Conservation (phyloP, 2,888 invertebrate genomes). For the Eupelmus urozonus region DNA sequence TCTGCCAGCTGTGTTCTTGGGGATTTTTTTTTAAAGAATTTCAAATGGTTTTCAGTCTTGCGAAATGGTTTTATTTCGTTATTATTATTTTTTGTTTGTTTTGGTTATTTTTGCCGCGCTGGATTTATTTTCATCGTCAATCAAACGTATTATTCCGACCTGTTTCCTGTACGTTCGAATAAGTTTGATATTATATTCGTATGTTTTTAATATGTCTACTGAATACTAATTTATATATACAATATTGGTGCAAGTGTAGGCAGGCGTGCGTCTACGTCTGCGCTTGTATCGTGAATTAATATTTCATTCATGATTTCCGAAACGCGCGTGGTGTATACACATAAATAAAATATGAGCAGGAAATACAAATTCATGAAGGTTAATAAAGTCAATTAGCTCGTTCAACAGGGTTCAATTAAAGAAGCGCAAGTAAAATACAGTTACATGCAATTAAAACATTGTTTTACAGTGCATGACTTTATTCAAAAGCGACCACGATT, state of each 20-base stretch:
- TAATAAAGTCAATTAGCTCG: conserved; percentile 15
- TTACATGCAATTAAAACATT: background rate
- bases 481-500: too few relatives aligned
- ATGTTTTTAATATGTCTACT: background rate
- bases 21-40: too few relatives aligned
- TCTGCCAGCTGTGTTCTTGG: too few relatives aligned
- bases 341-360: background rate
- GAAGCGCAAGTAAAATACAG: background rate
- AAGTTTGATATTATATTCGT: background rate
- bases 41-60: too few relatives aligned
- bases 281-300: background rate
- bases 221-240: conserved; percentile 16
- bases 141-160: too few relatives aligned
- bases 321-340: background rate
- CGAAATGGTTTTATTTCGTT: too few relatives aligned
- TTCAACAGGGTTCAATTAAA: background rate
- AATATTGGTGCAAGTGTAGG: background rate
- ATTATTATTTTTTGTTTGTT: too few relatives aligned
- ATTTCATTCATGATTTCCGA: background rate
- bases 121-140: too few relatives aligned
- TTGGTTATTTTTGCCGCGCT: too few relatives aligned
- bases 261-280: background rate
- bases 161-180: too few relatives aligned
- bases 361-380: conserved; percentile 10
- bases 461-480: background rate